phyloP scores from a whole-genome alignment of 2,797 vertebrate genomes.

The Rousettus madagascariensis region DNA sequence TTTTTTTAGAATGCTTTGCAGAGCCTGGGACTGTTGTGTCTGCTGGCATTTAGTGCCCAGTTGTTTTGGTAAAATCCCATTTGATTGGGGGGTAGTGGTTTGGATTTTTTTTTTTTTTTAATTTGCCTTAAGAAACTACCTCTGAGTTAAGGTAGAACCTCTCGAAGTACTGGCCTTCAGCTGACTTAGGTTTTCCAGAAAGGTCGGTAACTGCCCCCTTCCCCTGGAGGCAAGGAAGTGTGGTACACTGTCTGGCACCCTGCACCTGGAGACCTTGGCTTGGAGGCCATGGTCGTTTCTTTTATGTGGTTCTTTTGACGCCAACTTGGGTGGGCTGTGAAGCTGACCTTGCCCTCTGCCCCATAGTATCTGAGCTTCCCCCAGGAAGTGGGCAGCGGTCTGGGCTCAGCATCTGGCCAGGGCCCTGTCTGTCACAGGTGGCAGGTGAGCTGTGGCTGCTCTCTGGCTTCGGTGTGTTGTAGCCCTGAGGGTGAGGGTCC shows the following conservation, averaged over 20 bases:
- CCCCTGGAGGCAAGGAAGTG: neutral
- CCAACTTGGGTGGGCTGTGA: neutral
- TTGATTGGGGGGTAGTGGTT: neutral
- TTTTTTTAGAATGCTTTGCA: conserved; percentile 59
- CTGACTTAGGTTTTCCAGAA: conserved; percentile 10
- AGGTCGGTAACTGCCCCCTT: neutral
- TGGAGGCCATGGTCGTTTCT: neutral
- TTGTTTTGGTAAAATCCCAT: conserved; percentile 45
- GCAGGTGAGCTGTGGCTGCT: neutral
- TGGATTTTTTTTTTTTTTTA: neutral
- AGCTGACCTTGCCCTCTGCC: neutral
- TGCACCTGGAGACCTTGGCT: neutral
- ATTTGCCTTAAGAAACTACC: conserved; percentile 9
- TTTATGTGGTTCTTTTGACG: neutral
- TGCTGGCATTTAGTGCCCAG: conserved; percentile 14
- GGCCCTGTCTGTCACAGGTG: neutral
- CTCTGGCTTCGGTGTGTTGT: neutral
- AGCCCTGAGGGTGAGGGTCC: neutral
- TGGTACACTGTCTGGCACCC: neutral
- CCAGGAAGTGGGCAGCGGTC: neutral
- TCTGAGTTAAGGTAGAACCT: neutral
- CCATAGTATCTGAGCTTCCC: neutral
- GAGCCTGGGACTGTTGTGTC: conserved; percentile 21
- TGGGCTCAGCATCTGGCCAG: neutral
- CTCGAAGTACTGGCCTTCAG: neutral